Percentiles rank a stretch among this genome's conserved stretches.
These are phyloP conservation scores for Lasioglossum pauxillum DNA, from an alignment of 2,888 invertebrate genomes.

Conservation along the genomic window DNA sequence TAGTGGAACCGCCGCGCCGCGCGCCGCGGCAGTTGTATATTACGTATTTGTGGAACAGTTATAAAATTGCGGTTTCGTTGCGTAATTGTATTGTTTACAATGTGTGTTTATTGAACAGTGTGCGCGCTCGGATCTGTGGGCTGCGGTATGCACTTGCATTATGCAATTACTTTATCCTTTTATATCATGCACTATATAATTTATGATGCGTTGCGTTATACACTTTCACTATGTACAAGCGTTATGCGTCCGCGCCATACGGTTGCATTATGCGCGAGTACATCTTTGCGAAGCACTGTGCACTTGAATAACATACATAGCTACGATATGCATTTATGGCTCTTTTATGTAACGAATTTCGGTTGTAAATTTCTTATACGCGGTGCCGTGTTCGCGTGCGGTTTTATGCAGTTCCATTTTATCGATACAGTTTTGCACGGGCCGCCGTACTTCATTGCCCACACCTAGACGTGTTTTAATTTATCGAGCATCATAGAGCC, in stretches of 20 bases:
- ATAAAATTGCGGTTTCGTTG: background rate
- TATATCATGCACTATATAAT: slow-evolving; percentile 6
- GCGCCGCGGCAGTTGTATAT: background rate
- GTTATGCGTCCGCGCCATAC: background rate
- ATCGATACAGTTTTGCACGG: background rate
- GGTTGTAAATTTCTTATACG: background rate
- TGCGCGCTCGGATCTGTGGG: background rate
- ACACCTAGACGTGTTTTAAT: background rate
- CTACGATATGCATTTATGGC: background rate
- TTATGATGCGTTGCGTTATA: slow-evolving; percentile 3
- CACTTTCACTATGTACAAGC: background rate
- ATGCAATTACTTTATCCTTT: slow-evolving; percentile 9
- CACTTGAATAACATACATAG: background rate
- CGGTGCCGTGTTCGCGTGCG: background rate
- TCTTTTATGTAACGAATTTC: background rate
- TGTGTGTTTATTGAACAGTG: background rate
- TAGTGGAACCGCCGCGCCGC: background rate
- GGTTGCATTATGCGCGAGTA: background rate
- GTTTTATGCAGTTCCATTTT: background rate
- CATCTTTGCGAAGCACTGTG: background rate
- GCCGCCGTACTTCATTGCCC: background rate
- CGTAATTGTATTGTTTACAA: background rate
- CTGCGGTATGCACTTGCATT: background rate
- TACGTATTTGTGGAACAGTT: background rate
- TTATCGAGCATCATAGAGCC: background rate